Evolutionary conservation across 2,888 invertebrate species (phyloP), one percentile per base, ranked within the genome.

Genomic region (Nephrotoma flavescens): DNA sequence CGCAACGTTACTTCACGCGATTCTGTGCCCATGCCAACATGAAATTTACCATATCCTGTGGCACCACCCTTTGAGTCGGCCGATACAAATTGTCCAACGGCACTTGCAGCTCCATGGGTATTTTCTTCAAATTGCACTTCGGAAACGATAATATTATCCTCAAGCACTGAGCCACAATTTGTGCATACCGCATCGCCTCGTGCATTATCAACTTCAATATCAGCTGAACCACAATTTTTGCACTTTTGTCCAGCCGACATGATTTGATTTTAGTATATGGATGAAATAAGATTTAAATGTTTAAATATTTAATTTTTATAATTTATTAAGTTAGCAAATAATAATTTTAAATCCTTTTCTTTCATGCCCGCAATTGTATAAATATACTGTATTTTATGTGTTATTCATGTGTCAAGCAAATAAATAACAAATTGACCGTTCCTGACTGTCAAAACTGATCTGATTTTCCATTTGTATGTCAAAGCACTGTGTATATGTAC

Each of bases 111-210:
- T 42, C 99, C 99, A 90, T 95, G 96, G 7, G 96, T 95, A 90
- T 96, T 96, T 91, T 99, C 99, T 91, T 97, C 97, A 90, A 99
- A 99, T 91, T 98, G 97, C 41, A 99, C 95, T 91, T 99, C 99
- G 2, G 97, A 96, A 41, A 99, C 98, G 90, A 99, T 99, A 87
- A 98, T 95, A 89, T 97, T 97, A 90, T 99, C 98, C 91, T 99
- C 99, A 15, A 99, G 92, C 1, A 99, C 99, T 6, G 97, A 95
- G 42, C 99, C 99, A 92, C 99, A 99, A 90, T 95, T 96, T 42
- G 97, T 98, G 91, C 99, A 99, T 0, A 99, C 98, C 9, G 96
- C 96, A 93, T 99, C 98, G 47, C 99, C 99, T 89, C 98, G 94
- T 41, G 97, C 96, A 87, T 97, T 96, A 91, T 99, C 99, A 87